Base-by-base conservation (phyloP, 2,888 invertebrate genomes). In the Onchidella celtica region DNA sequence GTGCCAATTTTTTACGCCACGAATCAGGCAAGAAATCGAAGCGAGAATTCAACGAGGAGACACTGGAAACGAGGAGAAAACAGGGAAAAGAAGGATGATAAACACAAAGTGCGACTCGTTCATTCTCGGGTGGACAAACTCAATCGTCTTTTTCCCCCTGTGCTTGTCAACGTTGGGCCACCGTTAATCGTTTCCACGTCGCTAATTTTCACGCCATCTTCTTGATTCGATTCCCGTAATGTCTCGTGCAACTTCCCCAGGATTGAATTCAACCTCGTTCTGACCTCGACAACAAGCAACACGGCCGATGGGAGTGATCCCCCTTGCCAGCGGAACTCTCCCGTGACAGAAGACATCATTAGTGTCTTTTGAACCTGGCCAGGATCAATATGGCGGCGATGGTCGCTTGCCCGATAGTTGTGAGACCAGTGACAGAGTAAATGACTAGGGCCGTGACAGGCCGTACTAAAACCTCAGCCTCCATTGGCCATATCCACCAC, bases 351-450 rank as follows among this genome's bases (percentile, higher is more conserved):
- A n/a, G 32, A 66, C 66, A 29, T 66, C 66, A 66, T 66, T 66
- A 66, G 66, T 34, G 66, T 29, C 34, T n/a, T 66, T 66, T 66
- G 66, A 66, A 21, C 34, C 17, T 36, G 29, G 59, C 34, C 66
- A 32, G 21, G 66, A 66, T 66, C 66, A 66, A 66, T 66, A 66
- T 66, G 66, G 66, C 66, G 34, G 66, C 9, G 4, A 4, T 66
- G 32, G 34, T 14, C 66, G 32, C 34, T 34, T 32, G 34, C 66
- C 47, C 47, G 17, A 11, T 47, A 47, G 9, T 47, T 47, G 47
- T 6, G 47, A 17, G n/a, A n/a, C n/a, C n/a, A n/a, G n/a, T n/a
- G n/a, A n/a, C n/a, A n/a, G n/a, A n/a, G n/a, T n/a, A n/a, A n/a
- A n/a, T n/a, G n/a, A n/a, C n/a, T n/a, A n/a, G n/a, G n/a, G n/a